Percentiles rank a stretch among this genome's conserved stretches.
These are phyloP conservation scores for Halictus rubicundus DNA, from an alignment of 1,140 invertebrate species.

Conservation along the genomic window DNA sequence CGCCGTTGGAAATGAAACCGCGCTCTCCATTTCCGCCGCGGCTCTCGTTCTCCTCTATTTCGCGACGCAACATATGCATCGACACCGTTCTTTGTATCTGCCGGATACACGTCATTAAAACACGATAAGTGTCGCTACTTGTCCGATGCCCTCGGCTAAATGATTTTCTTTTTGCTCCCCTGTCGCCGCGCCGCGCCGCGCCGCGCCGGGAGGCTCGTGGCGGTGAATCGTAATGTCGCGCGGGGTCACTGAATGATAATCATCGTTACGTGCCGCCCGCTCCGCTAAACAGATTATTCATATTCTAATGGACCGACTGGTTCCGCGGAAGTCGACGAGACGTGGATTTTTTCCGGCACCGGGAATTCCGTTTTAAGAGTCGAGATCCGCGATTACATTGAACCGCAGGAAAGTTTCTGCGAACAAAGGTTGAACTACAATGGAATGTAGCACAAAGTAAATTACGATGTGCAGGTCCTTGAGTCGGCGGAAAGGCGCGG, in stretches of 20 bases:
- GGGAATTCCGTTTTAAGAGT: no score
- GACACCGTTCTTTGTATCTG: neutral
- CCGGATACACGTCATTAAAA: constrained; percentile 19
- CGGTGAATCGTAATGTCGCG: neutral
- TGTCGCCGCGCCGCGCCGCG: no score
- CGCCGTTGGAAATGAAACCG: constrained; percentile 28
- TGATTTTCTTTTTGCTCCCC: neutral
- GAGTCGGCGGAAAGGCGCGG: no score
- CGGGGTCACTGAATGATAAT: neutral
- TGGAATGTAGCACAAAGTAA: no score
- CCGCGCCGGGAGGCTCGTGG: neutral
- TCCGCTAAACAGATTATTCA: no score
- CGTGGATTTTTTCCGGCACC: no score
- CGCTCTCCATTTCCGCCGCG: neutral
- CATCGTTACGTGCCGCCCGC: neutral
- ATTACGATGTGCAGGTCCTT: no score
- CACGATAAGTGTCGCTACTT: constrained; percentile 16
- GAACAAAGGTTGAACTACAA: no score
- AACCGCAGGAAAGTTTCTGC: no score
- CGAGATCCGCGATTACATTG: no score
- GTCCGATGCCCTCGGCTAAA: neutral
- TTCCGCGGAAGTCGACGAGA: no score
- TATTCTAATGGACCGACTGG: no score
- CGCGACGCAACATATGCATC: neutral
- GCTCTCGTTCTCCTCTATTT: constrained; percentile 11